Evolutionary conservation across 2,888 invertebrate genomes (phyloP), one percentile per base, ranked within the genome.

Genomic region (Chymomyza amoena): DNA sequence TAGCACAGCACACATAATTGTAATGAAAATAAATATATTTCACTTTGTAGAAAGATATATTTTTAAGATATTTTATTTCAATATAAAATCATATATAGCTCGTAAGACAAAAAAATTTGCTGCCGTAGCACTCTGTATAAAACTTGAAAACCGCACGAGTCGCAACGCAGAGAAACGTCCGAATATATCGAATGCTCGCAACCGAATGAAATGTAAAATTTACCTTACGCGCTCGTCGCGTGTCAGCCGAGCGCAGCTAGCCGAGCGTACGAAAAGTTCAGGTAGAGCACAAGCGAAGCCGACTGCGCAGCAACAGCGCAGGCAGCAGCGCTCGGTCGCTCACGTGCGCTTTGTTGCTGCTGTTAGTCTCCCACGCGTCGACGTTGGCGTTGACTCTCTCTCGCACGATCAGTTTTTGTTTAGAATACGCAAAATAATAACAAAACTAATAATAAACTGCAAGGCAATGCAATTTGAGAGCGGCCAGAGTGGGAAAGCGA

Each of bases 381-480:
- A 36, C 32, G 25, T 54, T 73, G 63, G 64, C 66, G 32, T 25
- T 25, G 25, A 25, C 65, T 50, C 64, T 68, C 56, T 56, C 32
- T 61, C 61, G 10, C 64, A 25, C 45, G 69, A 9, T 16, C 57
- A 60, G 16, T 80, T 82, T 84, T 90, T 90, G 90, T 90, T 90
- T 90, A 90, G 90, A 90, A 90, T 89, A 87, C 87, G 89, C 75
- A 84, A 90, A 90, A 89, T 89, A 90, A 90, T 89, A 90, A 90
- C 90, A 90, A 87, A 90, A 89, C 84, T 88, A 89, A 90, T 89
- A 90, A 90, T 88, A 83, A 84, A 83, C 78, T 77, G 77, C 79
- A 79, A 76, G 80, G 81, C 78, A 83, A 84, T 81, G 81, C 82
- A 81, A 78, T 82, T 84, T 81, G 76, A 32, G 32, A 32, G 32